Evolutionary conservation across 2,888 invertebrate species (phyloP).

Genomic region (Caenorhabditis sulstoni): DNA sequence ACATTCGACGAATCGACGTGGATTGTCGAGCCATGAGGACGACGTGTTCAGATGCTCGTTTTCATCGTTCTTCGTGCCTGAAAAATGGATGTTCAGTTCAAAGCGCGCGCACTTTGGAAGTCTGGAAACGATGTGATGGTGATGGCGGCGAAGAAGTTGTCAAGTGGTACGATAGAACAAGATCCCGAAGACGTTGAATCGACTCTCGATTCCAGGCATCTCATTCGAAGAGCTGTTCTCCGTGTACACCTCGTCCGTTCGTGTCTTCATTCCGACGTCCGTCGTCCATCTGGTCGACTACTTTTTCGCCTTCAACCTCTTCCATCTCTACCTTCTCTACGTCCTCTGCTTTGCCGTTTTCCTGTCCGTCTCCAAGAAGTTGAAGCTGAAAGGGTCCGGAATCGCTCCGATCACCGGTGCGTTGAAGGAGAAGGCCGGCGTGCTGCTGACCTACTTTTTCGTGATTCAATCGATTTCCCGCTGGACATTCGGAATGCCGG

Average conservation of each 20-base stretch:
- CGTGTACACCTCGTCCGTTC: slow-evolving; percentile 17
- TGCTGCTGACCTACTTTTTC: slow-evolving; percentile 48
- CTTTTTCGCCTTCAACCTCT: slow-evolving; percentile 42
- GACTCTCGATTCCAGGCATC: slow-evolving; percentile 24
- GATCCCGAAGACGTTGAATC: no score
- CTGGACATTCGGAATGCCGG: slow-evolving; percentile 30
- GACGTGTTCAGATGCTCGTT: no score
- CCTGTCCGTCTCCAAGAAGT: slow-evolving; percentile 30
- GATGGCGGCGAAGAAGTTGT: slow-evolving; percentile 12
- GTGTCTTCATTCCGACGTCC: slow-evolving; percentile 22
- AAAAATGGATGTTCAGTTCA: slow-evolving; percentile 42
- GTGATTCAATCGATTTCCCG: slow-evolving; percentile 49
- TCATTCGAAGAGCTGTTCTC: slow-evolving; percentile 42
- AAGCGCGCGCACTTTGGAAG: slow-evolving; percentile 38
- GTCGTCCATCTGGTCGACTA: slow-evolving; percentile 33
- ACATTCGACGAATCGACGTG: neutral
- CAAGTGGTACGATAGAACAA: slow-evolving; percentile 11
- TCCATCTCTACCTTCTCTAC: slow-evolving; percentile 53
- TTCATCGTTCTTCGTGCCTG: no score
- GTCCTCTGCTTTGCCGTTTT: slow-evolving; percentile 40
- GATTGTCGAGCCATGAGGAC: no score
- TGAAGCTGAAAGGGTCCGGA: slow-evolving; percentile 37
- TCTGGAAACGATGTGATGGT: slow-evolving; percentile 38
- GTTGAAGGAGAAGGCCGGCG: slow-evolving; percentile 38
- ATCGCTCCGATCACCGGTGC: slow-evolving; percentile 21